Base-by-base conservation (phyloP, 2,113 vertebrate genomes). In the Tychaedon coryphoeus region DNA sequence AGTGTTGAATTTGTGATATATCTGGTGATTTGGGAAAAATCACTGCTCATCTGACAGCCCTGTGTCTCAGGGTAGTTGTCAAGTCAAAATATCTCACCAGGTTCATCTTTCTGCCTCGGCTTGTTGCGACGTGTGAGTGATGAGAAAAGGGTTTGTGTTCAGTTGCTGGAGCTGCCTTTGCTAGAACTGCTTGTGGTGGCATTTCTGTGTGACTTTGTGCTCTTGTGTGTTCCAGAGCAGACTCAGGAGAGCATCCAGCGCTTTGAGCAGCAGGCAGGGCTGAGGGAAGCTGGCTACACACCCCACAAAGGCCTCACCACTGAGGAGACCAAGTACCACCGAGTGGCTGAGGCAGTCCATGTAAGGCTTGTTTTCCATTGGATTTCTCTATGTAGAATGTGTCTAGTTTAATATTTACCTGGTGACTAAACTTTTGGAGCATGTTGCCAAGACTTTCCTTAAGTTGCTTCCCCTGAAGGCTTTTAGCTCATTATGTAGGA, bases 181-280 rank as follows among this genome's bases (percentile, higher is more conserved):
- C 33, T 54, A 24, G 51, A 75, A 23, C 10, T 69, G 40, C 70
- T 40, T 61, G 33, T 77, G 67, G 53, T 85, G 64, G 45, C 19
- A 33, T 65, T 83, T 79, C 11, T 82, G 19, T 96, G 84, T 91
- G 75, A 94, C 31, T 79, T 9, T 93, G 64, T 93, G 61, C 57
- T 94, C 60, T 94, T 96, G 65, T 97, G 71, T 24, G 1, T 97
- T 97, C 50, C 94, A 99, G 99, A 98, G 94, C 98, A 99, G 94
- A 98, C 98, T 67, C 99, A 99, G 73, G 99, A 99, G 96, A 99
- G 97, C 97, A 98, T 99, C 73, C 99, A 99, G 58, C 98, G 94
- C 86, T 99, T 99, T 91, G 99, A 99, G 95, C 98, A 99, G 95
- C 99, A 98, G 96, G 99, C 99, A 58, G 99, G 99, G 28, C 98